A percentile compares a stretch with the other conserved stretches of the same genome.
These are phyloP conservation scores for Colostygia pectinataria DNA, from an alignment of 2,888 invertebrate species.

Conservation along the genomic window DNA sequence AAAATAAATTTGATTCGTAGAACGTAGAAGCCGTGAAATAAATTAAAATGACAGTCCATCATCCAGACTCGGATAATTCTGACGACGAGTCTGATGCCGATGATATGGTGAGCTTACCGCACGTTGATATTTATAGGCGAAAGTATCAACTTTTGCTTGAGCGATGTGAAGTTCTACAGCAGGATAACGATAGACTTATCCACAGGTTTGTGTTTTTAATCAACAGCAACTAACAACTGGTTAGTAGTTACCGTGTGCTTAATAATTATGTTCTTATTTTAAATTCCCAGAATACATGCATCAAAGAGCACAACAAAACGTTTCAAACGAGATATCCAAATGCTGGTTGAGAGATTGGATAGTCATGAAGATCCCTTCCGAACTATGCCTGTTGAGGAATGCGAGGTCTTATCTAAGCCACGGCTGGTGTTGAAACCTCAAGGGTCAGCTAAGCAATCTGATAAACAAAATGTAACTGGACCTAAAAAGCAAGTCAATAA, in stretches of 20 bases:
- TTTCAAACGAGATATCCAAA: slow-evolving; percentile 86
- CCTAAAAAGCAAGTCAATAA: slow-evolving; percentile 74
- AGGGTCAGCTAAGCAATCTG: slow-evolving; percentile 52
- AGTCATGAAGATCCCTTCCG: slow-evolving; percentile 88
- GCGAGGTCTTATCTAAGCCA: slow-evolving; percentile 53
- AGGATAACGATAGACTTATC: slow-evolving; percentile 89
- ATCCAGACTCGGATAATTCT: slow-evolving; percentile 79
- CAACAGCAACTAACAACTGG: slow-evolving; percentile 33
- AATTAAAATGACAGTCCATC: slow-evolving; percentile 83
- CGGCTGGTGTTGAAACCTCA: slow-evolving; percentile 56
- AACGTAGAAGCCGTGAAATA: slow-evolving; percentile 76
- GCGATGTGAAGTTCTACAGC: slow-evolving; percentile 89
- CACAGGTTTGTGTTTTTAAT: slow-evolving; percentile 75
- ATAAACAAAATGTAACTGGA: slow-evolving; percentile 58
- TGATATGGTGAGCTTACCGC: slow-evolving; percentile 81
- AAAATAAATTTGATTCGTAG: slow-evolving; percentile 73
- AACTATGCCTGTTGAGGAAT: slow-evolving; percentile 83
- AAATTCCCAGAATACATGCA: slow-evolving; percentile 84
- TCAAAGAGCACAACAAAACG: slow-evolving; percentile 87
- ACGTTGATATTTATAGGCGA: slow-evolving; percentile 87
- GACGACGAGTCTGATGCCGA: slow-evolving; percentile 67
- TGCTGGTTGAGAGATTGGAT: slow-evolving; percentile 86
- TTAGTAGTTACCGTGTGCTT: slow-evolving; percentile 30
- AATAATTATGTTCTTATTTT: slow-evolving; percentile 22
- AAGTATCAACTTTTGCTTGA: slow-evolving; percentile 89